Evolutionary conservation across 2,113 vertebrate species (phyloP).

Genomic region (Thomomys bottae): DNA sequence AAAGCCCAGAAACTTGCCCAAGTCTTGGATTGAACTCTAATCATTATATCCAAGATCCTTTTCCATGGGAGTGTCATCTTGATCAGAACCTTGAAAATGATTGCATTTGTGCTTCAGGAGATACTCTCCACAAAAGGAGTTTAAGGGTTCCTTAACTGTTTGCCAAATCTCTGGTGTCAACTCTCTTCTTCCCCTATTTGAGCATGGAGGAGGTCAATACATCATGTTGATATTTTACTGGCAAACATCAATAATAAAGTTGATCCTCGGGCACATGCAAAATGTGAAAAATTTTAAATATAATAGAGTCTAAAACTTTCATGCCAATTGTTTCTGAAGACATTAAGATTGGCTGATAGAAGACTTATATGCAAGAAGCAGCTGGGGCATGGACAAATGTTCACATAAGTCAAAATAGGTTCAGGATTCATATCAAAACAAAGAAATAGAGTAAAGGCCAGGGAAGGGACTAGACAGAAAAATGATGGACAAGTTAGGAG

Average conservation of each 20-base stretch:
- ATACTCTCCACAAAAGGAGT: not conserved
- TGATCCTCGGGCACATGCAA: not conserved
- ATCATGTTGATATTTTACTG: not conserved
- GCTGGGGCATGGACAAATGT: not conserved
- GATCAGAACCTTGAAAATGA: not conserved
- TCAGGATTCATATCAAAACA: not conserved
- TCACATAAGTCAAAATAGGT: not conserved
- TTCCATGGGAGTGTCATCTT: not conserved
- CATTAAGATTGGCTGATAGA: not conserved
- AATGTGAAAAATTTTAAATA: too few relatives aligned
- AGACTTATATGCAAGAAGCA: not conserved
- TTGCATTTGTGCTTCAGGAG: not conserved
- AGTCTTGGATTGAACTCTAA: not conserved
- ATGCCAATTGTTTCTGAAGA: not conserved
- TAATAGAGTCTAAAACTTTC: not conserved
- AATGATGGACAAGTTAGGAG: not conserved
- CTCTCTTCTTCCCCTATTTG: not conserved
- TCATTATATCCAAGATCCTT: not conserved
- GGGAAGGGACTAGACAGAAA: not conserved
- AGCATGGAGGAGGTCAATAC: not conserved
- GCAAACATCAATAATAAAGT: not conserved
- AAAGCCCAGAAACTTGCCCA: not conserved
- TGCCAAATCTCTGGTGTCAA: not conserved
- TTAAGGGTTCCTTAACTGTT: constrained; percentile 2
- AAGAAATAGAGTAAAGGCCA: not conserved